These are phyloP conservation scores for Chunga burmeisteri DNA, from an alignment of 2,113 vertebrate species.

Conservation along the genomic window DNA sequence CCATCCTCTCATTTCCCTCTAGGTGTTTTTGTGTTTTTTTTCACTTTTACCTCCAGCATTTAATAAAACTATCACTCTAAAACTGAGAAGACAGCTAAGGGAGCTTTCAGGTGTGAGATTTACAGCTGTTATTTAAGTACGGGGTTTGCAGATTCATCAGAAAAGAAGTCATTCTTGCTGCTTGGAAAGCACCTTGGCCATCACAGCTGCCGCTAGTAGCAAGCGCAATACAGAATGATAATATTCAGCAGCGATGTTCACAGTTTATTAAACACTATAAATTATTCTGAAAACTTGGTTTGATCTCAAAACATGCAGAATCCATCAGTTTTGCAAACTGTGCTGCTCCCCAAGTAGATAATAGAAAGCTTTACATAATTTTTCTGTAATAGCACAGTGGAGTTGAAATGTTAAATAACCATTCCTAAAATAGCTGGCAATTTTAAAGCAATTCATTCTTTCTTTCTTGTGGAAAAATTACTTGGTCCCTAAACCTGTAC, in stretches of 20 bases:
- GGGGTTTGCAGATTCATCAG: background rate
- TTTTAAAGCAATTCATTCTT: conserved; percentile 2
- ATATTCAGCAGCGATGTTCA: background rate
- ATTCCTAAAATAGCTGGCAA: conserved; percentile 4
- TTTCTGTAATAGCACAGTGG: background rate
- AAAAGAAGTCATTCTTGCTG: background rate
- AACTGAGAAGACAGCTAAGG: background rate
- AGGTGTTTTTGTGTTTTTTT: background rate
- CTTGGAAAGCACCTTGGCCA: background rate
- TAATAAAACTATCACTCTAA: background rate
- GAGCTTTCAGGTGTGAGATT: conserved; percentile 2
- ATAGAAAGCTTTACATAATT: conserved; percentile 1
- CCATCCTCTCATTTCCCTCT: background rate
- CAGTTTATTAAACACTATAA: conserved; percentile 7
- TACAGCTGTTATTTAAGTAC: background rate
- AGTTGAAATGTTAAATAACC: conserved; percentile 30
- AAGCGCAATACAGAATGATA: background rate
- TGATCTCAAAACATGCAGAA: conserved; percentile 30
- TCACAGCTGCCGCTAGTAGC: background rate
- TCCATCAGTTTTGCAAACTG: background rate
- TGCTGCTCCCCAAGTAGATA: conserved; percentile 11
- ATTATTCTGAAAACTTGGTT: conserved; percentile 46
- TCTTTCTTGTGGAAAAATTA: background rate
- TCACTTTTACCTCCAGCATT: background rate
- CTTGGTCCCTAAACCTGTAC: background rate